phyloP scores from a whole-genome alignment of 2,888 invertebrate genomes.

The Philereme transversata region DNA sequence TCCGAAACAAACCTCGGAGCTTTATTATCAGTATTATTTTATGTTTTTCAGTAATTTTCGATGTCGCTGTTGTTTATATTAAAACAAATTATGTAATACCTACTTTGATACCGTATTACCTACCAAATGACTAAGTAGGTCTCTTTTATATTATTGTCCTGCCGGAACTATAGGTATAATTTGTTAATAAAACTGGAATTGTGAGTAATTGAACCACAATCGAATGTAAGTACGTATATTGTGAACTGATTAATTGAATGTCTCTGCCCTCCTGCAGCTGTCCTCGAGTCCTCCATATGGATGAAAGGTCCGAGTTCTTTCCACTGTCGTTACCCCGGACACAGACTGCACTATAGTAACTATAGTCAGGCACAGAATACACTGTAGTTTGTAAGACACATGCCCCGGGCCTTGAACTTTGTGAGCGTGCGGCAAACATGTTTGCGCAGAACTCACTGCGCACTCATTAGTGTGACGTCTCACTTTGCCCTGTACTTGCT shows the following conservation, averaged over 20 bases:
- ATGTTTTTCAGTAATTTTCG: no score
- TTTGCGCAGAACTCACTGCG: conserved; percentile 75
- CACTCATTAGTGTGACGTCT: conserved; percentile 67
- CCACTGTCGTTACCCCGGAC: conserved; percentile 47
- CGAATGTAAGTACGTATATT: conserved; percentile 17
- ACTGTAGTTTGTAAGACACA: conserved; percentile 26
- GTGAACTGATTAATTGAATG: conserved; percentile 29
- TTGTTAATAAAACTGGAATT: conserved; percentile 2
- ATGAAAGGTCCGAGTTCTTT: conserved; percentile 28
- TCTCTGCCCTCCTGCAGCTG: conserved; percentile 23
- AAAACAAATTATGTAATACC: no score
- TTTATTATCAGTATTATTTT: no score
- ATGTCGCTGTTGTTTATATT: no score
- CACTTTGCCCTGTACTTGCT: conserved; percentile 49
- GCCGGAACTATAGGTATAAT: not conserved
- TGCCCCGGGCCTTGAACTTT: conserved; percentile 79
- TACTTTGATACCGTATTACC: no score
- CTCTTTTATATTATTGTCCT: not conserved
- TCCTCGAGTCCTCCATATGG: conserved; percentile 27
- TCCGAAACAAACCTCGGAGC: no score
- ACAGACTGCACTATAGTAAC: conserved; percentile 12
- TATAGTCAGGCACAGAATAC: conserved; percentile 43
- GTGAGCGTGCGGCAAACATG: conserved; percentile 72
- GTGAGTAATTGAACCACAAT: conserved; percentile 18
- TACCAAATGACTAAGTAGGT: not conserved